Conservation (phyloP, 2,888 invertebrate species). For the Neoscelio sp. region DNA sequence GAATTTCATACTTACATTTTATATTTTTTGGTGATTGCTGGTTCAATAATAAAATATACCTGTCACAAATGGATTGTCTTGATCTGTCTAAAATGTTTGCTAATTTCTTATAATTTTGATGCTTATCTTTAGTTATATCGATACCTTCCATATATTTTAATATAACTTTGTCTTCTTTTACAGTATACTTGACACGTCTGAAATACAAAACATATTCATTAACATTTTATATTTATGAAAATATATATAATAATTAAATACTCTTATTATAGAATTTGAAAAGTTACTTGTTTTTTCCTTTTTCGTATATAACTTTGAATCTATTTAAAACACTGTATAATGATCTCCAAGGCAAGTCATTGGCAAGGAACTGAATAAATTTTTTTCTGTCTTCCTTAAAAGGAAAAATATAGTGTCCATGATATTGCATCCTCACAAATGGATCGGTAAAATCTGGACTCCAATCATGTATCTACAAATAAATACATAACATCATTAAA, state of each 20-base stretch:
- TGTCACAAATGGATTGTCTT: slow-evolving; percentile 69
- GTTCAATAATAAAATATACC: slow-evolving; percentile 65
- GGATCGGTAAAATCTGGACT: slow-evolving; percentile 69
- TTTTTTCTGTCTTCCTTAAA: slow-evolving; percentile 68
- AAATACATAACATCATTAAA: too few species aligned
- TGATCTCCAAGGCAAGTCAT: slow-evolving; percentile 75
- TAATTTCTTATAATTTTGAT: slow-evolving; percentile 68
- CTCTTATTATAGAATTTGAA: background rate
- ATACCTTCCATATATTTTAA: slow-evolving; percentile 66
- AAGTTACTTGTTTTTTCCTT: slow-evolving; percentile 35
- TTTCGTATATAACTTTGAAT: slow-evolving; percentile 71
- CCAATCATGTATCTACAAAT: slow-evolving; percentile 76
- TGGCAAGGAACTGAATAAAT: slow-evolving; percentile 77
- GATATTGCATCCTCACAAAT: slow-evolving; percentile 69
- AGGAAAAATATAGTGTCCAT: slow-evolving; percentile 65
- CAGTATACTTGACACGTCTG: slow-evolving; percentile 62
- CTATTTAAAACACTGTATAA: slow-evolving; percentile 73
- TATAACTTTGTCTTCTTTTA: slow-evolving; percentile 72
- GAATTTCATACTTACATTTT: slow-evolving; percentile 40
- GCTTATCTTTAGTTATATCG: slow-evolving; percentile 12
- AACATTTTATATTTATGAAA: background rate
- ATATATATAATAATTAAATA: slow-evolving; percentile 11
- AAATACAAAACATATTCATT: slow-evolving; percentile 4
- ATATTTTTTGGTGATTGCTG: slow-evolving; percentile 9
- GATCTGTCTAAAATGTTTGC: slow-evolving; percentile 71